A percentile compares a stretch with the other conserved stretches of the same genome.
phyloP scores from a whole-genome alignment of 2,888 invertebrate genomes.

The Volucella inflata region DNA sequence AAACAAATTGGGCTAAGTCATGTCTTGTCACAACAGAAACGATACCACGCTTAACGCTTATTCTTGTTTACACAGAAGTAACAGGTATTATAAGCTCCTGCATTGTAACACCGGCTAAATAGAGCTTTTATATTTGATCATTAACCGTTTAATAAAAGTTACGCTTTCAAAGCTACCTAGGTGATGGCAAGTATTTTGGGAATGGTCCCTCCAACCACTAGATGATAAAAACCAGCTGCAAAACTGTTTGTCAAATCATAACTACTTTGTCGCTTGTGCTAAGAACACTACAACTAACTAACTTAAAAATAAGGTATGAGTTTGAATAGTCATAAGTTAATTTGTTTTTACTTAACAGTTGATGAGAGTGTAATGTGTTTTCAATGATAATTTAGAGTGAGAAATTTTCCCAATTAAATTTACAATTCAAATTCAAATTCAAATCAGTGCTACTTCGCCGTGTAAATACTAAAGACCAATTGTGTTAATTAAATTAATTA shows the following conservation, averaged over 20 bases:
- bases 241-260: slow-evolving; percentile 41
- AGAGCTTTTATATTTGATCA: slow-evolving; percentile 36
- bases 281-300: slow-evolving; percentile 40
- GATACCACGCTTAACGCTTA: slow-evolving; percentile 5
- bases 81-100: slow-evolving; percentile 37
- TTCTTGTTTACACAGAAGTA: slow-evolving; percentile 23
- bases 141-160: neutral
- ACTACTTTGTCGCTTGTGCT: slow-evolving; percentile 51
- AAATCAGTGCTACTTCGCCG: no score
- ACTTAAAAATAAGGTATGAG: slow-evolving; percentile 40
- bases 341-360: slow-evolving; percentile 6
- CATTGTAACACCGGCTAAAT: slow-evolving; percentile 4
- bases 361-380: slow-evolving; percentile 12
- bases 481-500: no score
- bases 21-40: slow-evolving; percentile 23
- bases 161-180: slow-evolving; percentile 43
- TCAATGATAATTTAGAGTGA: neutral
- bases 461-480: no score
- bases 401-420: neutral
- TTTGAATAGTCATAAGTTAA: neutral
- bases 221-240: slow-evolving; percentile 64
- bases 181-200: slow-evolving; percentile 24
- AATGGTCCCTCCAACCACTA: slow-evolving; percentile 24
- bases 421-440: neutral
- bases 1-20: slow-evolving; percentile 52